A percentile compares a stretch with the other conserved stretches of the same genome.
phyloP scores from a whole-genome alignment of 2,113 vertebrate species.

The Parotia lawesii region DNA sequence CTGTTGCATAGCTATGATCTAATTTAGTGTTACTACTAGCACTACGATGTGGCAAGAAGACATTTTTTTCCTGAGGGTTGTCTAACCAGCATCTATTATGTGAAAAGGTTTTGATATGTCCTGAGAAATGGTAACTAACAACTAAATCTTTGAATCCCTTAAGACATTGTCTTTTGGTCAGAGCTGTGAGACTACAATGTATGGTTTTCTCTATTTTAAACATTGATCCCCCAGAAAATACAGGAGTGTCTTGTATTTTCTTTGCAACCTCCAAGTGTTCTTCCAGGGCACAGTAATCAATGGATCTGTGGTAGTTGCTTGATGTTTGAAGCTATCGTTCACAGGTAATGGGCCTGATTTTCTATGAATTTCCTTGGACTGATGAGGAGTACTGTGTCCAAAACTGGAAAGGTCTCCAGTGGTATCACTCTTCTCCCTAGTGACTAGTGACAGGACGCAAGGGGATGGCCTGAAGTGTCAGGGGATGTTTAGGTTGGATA shows the following conservation, averaged over 20 bases:
- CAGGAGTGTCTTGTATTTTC: background rate
- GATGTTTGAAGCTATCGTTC: fast-evolving
- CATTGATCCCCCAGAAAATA: background rate
- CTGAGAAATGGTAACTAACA: background rate
- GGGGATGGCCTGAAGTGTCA: background rate
- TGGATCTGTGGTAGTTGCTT: background rate
- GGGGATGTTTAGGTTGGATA: background rate
- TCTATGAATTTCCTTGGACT: background rate
- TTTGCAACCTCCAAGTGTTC: background rate
- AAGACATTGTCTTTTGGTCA: background rate
- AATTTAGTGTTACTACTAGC: background rate
- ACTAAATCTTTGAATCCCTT: background rate
- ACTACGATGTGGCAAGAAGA: background rate
- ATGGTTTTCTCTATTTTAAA: background rate
- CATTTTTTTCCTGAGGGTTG: background rate
- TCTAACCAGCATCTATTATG: background rate
- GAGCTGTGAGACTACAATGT: background rate
- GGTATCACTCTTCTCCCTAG: background rate
- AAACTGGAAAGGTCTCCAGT: background rate
- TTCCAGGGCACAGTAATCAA: background rate
- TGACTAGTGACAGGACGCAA: too few relatives aligned
- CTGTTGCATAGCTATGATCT: background rate
- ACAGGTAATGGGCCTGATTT: background rate
- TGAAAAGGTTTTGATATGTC: background rate
- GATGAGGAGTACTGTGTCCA: background rate